phyloP scores from a whole-genome alignment of 2,113 vertebrate species.

The Bagarius yarrelli region DNA sequence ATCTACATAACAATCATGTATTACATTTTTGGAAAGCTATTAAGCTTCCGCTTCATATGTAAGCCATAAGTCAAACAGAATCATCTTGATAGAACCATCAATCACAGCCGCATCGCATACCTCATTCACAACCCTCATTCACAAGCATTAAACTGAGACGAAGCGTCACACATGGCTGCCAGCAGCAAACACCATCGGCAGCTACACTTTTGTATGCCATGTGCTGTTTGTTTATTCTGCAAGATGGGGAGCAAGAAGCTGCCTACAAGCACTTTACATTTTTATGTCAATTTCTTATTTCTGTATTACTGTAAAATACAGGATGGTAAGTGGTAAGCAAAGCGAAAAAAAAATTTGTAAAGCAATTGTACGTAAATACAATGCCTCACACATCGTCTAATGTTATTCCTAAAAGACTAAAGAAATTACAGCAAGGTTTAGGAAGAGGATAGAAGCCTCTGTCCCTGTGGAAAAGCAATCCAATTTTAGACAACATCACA shows the following conservation, averaged over 20 bases:
- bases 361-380: background rate
- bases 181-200: background rate
- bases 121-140: constrained; percentile 19
- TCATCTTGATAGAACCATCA: constrained; percentile 10
- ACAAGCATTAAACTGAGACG: background rate
- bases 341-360: background rate
- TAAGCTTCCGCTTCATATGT: background rate
- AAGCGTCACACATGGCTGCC: constrained; percentile 14
- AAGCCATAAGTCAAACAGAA: background rate
- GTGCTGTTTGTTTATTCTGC: background rate
- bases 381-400: background rate
- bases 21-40: constrained; percentile 33
- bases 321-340: constrained; percentile 5
- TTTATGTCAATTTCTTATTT: background rate
- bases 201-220: no score
- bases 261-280: constrained; percentile 12
- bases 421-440: background rate
- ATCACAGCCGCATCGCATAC: constrained; percentile 18
- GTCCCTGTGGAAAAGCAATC: background rate
- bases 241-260: background rate
- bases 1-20: background rate
- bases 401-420: background rate
- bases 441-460: background rate
- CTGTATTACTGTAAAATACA: background rate
- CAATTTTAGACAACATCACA: constrained; percentile 17